Conservation (phyloP, 2,888 invertebrate genomes). For the Pristionchus japonicus region DNA sequence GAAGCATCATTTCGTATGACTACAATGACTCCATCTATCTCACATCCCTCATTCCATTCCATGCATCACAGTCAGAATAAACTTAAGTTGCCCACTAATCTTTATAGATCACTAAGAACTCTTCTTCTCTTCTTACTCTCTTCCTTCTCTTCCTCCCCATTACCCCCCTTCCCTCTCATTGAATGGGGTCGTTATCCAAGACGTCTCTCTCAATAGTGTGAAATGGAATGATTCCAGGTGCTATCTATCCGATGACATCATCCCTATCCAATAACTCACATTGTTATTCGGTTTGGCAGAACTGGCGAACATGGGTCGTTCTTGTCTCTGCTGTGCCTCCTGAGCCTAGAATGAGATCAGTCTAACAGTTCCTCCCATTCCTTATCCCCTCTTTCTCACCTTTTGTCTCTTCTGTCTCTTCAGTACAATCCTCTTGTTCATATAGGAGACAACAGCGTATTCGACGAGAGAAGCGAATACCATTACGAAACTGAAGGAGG, state of each 20-base stretch:
- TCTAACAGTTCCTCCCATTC: background rate
- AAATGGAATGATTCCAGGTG: background rate
- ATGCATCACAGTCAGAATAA: background rate
- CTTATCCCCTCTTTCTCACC: background rate
- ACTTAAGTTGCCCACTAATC: background rate
- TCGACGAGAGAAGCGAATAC: conserved; percentile 89
- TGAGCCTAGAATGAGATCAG: background rate
- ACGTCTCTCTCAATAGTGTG: background rate
- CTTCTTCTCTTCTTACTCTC: background rate
- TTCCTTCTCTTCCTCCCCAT: background rate
- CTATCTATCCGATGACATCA: background rate
- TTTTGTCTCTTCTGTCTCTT: conserved; percentile 81
- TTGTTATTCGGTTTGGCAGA: conserved; percentile 43
- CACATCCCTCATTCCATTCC: background rate
- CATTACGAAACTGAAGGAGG: conserved; percentile 70
- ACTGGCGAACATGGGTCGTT: conserved; percentile 44
- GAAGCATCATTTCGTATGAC: conserved; percentile 67
- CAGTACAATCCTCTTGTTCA: conserved; percentile 97
- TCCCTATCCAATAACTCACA: background rate
- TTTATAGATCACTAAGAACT: background rate
- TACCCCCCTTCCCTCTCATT: background rate
- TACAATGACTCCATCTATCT: conserved; percentile 49
- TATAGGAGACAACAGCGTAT: conserved; percentile 97
- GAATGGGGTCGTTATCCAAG: background rate
- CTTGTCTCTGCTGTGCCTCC: conserved; percentile 35